Base-by-base conservation (phyloP, 2,113 vertebrate genomes). In the Hiodon alosoides region DNA sequence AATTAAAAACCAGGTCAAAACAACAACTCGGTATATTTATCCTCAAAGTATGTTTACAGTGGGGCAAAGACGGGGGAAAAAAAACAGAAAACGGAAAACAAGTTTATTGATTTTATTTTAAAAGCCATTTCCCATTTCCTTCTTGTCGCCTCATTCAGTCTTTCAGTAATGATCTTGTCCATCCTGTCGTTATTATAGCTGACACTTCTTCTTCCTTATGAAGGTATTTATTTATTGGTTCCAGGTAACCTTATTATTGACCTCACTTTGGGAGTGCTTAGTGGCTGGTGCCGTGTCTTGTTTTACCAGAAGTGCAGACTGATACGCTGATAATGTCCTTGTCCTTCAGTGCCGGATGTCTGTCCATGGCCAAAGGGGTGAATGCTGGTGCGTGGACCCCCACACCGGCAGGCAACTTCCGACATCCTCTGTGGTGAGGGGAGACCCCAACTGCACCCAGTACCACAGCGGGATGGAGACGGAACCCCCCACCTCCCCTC, bases 301-400 rank as follows among this genome's bases (percentile, higher is more conserved):
- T 61, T 77, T 57, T 65, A 67, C 17, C 83, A 79, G 81, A 86
- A 85, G 86, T 31, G 31, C 31, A 31, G 31, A 31, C 31, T 31
- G 31, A 31, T 31, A 31, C 0, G 2, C 31, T 31, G 31, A 81
- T 58, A 67, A 78, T 77, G 83, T 77, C 81, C 3, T 47, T 79
- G 69, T 76, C 7, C 89, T 85, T 66, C 88, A 98, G 97, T 98
- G 97, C 86, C 95, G 98, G 93, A 98, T 98, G 90, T 97, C 96
- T 4, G 91, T 94, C 84, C 95, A 96, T 0, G 96, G 96, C 80
- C 95, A 97, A 86, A 92, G 96, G 31, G 97, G 97, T 0, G 96
- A 98, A 86, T 98, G 96, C 84, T 98, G 96, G 96, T 98, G 97
- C 0, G 96, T 98, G 77, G 90, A 98, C 85, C 95, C 95, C 60